These are phyloP conservation scores for Conchocele bisecta DNA, from an alignment of 2,888 invertebrate genomes.

Conservation along the genomic window DNA sequence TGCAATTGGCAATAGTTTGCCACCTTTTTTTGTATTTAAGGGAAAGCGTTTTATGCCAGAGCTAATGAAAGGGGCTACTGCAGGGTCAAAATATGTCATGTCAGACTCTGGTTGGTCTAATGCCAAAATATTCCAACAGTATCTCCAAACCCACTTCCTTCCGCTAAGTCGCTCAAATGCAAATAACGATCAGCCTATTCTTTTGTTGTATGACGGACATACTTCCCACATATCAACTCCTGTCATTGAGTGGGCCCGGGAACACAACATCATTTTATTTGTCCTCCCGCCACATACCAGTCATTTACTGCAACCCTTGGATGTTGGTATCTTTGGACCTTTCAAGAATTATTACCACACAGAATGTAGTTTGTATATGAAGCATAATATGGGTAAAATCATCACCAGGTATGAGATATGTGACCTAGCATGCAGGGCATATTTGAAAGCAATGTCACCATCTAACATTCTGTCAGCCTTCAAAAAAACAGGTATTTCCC, in stretches of 20 bases:
- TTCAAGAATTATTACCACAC: slow-evolving; percentile 24
- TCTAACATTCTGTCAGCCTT: slow-evolving; percentile 37
- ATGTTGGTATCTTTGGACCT: slow-evolving; percentile 28
- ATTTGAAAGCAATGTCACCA: slow-evolving; percentile 22
- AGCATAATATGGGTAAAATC: slow-evolving; percentile 73
- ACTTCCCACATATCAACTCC: neutral
- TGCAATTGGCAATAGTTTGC: slow-evolving; percentile 16
- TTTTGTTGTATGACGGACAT: slow-evolving; percentile 33
- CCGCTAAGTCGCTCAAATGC: neutral
- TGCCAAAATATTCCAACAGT: slow-evolving; percentile 9
- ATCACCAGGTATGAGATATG: slow-evolving; percentile 58
- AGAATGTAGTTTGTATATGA: slow-evolving; percentile 21
- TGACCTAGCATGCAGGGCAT: slow-evolving; percentile 38
- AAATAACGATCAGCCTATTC: neutral
- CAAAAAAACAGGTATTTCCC: slow-evolving; percentile 34
- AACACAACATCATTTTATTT: slow-evolving; percentile 17
- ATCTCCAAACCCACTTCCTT: slow-evolving; percentile 21
- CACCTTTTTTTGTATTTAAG: slow-evolving; percentile 31
- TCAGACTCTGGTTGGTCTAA: slow-evolving; percentile 36
- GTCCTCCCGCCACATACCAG: slow-evolving; percentile 24
- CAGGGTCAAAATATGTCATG: neutral
- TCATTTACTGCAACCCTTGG: slow-evolving; percentile 32
- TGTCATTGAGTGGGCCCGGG: slow-evolving; percentile 23
- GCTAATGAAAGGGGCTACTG: too few species aligned
- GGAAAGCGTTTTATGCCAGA: too few species aligned